phyloP scores from a whole-genome alignment of 2,113 vertebrate genomes.

The Dermatemys mawii region DNA sequence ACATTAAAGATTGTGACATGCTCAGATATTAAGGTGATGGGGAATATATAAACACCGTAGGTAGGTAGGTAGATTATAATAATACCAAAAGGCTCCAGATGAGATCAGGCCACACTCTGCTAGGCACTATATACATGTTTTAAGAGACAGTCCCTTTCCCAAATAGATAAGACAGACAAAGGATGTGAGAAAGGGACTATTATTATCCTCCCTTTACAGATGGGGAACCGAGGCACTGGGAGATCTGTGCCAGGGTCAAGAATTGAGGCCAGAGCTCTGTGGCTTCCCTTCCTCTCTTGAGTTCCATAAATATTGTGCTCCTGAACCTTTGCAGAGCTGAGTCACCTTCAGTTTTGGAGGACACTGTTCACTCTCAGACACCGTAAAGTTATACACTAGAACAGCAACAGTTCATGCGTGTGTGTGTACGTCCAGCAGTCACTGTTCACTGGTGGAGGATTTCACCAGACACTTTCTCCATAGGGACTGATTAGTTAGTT shows the following conservation, averaged over 20 bases:
- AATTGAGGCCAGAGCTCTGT: background rate
- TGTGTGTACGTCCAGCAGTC: background rate
- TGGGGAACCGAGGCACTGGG: background rate
- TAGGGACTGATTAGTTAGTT: background rate
- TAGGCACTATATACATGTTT: too few species aligned
- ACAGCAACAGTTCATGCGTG: background rate
- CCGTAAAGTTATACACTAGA: background rate
- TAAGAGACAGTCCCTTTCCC: too few species aligned
- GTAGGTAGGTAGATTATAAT: background rate
- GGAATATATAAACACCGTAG: background rate
- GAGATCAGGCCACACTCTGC: background rate
- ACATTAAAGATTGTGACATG: background rate
- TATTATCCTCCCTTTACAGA: background rate
- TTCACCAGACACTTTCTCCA: background rate
- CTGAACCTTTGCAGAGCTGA: background rate
- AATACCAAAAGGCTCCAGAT: background rate
- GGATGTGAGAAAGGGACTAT: background rate
- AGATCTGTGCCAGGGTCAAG: background rate
- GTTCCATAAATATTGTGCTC: background rate
- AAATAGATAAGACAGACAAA: background rate
- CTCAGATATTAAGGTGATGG: background rate
- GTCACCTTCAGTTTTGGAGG: constrained; percentile 17
- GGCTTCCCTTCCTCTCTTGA: too few species aligned
- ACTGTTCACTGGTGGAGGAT: background rate
- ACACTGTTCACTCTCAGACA: background rate